These are phyloP conservation scores for Drosophila niveifrons DNA, from an alignment of 2,888 invertebrate species.

Conservation along the genomic window DNA sequence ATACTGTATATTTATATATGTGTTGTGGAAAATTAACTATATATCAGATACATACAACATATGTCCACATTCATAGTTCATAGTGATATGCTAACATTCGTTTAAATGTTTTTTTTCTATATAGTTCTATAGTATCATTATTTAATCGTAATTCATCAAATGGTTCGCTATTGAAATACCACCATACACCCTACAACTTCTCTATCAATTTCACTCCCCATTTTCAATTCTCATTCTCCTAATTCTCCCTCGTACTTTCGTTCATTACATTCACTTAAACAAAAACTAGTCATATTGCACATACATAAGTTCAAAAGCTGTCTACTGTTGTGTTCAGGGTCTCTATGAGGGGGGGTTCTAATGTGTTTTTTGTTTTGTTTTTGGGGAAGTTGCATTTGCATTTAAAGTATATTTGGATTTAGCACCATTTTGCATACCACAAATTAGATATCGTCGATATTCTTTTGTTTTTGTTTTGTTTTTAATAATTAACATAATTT, in stretches of 20 bases:
- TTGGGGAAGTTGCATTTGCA: slow-evolving; percentile 36
- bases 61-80: slow-evolving; percentile 46
- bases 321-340: slow-evolving; percentile 45
- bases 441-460: slow-evolving; percentile 57
- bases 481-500: slow-evolving; percentile 76
- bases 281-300: slow-evolving; percentile 86
- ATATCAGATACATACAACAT: slow-evolving; percentile 42
- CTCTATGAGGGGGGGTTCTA: slow-evolving; percentile 19
- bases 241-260: slow-evolving; percentile 13
- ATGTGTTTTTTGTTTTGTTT: slow-evolving; percentile 15
- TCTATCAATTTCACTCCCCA: slow-evolving; percentile 3
- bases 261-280: slow-evolving; percentile 56
- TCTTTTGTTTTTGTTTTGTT: slow-evolving; percentile 27
- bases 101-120: slow-evolving; percentile 35
- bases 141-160: slow-evolving; percentile 38
- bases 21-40: slow-evolving; percentile 29
- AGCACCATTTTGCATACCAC: slow-evolving; percentile 84
- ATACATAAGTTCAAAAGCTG: slow-evolving; percentile 82
- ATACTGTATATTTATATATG: slow-evolving; percentile 29
- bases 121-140: slow-evolving; percentile 25
- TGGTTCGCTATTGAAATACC: slow-evolving; percentile 45
- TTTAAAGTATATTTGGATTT: slow-evolving; percentile 85
- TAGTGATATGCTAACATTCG: slow-evolving; percentile 79
- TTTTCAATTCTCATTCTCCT: slow-evolving; percentile 3
- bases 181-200: slow-evolving; percentile 31